phyloP scores from a whole-genome alignment of 2,113 vertebrate species.

The Microcebus murinus region DNA sequence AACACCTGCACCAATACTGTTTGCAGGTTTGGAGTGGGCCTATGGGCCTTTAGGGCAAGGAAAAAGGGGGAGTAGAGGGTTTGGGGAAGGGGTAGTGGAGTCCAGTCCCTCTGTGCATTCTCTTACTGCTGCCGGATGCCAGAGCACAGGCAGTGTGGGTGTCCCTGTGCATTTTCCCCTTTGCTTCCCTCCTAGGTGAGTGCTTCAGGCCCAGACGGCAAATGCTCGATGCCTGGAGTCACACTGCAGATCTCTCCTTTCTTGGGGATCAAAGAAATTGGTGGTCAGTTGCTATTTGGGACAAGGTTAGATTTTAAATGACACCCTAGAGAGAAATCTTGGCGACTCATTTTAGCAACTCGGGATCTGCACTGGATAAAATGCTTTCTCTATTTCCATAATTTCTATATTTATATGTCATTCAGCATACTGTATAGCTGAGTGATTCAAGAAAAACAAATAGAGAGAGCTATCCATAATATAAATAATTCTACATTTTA shows the following conservation, averaged over 20 bases:
- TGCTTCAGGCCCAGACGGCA: neutral
- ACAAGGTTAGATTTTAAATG: conserved; percentile 76
- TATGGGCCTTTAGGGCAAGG: neutral
- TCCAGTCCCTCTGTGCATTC: conserved; percentile 60
- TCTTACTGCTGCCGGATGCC: conserved; percentile 26
- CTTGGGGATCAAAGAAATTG: conserved; percentile 52
- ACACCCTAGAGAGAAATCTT: conserved; percentile 76
- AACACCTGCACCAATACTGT: conserved; percentile 80
- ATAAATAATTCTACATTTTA: conserved; percentile 63
- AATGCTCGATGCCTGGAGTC: neutral
- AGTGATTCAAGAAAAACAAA: conserved; percentile 70
- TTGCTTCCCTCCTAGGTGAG: neutral
- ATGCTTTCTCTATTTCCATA: conserved; percentile 76
- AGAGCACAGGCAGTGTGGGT: neutral
- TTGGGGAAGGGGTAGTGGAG: neutral
- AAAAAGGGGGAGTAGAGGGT: too few relatives aligned
- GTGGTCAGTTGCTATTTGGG: conserved; percentile 75
- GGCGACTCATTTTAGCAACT: conserved; percentile 79
- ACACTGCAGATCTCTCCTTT: neutral
- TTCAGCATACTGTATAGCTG: conserved; percentile 70
- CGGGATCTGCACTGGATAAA: conserved; percentile 72
- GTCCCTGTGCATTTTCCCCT: neutral
- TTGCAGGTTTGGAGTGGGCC: conserved; percentile 75
- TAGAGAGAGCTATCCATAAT: conserved; percentile 35
- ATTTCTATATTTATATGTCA: conserved; percentile 80